Conservation (phyloP, 2,888 invertebrate genomes). For the Tuberolachnus salignus region DNA sequence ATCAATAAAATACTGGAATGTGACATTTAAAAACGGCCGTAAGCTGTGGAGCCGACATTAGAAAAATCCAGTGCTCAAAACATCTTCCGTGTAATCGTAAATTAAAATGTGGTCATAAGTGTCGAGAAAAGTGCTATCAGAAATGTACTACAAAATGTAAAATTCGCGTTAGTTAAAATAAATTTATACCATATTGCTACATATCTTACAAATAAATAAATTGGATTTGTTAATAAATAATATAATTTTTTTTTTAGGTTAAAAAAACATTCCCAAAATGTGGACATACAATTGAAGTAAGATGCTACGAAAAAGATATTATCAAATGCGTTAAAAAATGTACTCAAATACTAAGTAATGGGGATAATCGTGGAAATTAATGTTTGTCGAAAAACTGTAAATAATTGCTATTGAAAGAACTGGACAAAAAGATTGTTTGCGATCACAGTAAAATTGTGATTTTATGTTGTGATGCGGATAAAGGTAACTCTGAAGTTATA, state of each 20-base stretch:
- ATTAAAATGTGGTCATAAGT: conserved; percentile 66
- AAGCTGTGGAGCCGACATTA: conserved; percentile 64
- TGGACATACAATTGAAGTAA: conserved; percentile 60
- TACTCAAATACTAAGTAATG: conserved; percentile 64
- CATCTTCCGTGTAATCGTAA: conserved; percentile 64
- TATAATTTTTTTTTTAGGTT: conserved; percentile 58
- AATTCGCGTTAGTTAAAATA: too few relatives aligned
- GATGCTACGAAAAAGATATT: conserved; percentile 63
- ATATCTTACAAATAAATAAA: too few relatives aligned
- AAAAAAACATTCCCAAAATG: conserved; percentile 58
- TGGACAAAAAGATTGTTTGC: conserved; percentile 63
- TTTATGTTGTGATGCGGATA: conserved; percentile 33
- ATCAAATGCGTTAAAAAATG: conserved; percentile 64
- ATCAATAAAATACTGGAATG: conserved; percentile 66
- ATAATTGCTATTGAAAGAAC: conserved; percentile 60
- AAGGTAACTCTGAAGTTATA: too few relatives aligned
- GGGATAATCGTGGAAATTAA: conserved; percentile 64
- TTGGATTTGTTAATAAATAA: too few relatives aligned
- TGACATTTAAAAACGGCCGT: conserved; percentile 63
- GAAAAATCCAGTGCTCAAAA: conserved; percentile 62
- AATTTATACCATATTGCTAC: too few relatives aligned
- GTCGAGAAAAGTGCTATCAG: conserved; percentile 65
- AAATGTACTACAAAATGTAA: too few relatives aligned
- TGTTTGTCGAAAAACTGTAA: conserved; percentile 63
- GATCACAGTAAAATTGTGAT: conserved; percentile 62